phyloP scores from a whole-genome alignment of 2,888 invertebrate genomes.

The Ariolimax columbianus region DNA sequence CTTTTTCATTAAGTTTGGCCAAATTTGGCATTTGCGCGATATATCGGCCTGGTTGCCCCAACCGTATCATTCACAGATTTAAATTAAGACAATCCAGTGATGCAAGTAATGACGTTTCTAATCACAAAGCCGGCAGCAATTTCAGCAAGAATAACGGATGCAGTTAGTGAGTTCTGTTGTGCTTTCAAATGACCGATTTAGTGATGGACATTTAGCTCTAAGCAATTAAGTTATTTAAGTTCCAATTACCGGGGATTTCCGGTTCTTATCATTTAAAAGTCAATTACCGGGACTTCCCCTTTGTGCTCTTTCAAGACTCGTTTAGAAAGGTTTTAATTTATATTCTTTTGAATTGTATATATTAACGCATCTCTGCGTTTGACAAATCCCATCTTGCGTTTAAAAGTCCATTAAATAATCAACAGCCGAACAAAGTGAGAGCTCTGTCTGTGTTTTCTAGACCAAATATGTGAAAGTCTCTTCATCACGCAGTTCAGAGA shows the following conservation, averaged over 20 bases:
- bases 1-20: background rate
- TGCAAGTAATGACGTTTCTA: constrained; percentile 1
- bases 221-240: background rate
- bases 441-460: background rate
- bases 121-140: background rate
- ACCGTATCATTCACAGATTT: background rate
- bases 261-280: background rate
- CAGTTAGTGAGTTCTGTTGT: background rate
- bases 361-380: background rate
- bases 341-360: constrained; percentile 1
- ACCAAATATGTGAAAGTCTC: background rate
- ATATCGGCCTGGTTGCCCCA: too few relatives aligned
- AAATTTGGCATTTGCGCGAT: background rate
- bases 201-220: background rate
- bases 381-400: background rate
- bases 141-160: too few relatives aligned
- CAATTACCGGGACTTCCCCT: background rate
- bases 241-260: background rate
- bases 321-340: background rate
- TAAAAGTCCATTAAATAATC: background rate
- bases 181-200: background rate
- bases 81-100: constrained; percentile 9
- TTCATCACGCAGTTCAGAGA: background rate
- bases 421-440: background rate
- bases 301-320: background rate